Conservation (phyloP, 2,888 invertebrate species). For the Tridacna gigas region DNA sequence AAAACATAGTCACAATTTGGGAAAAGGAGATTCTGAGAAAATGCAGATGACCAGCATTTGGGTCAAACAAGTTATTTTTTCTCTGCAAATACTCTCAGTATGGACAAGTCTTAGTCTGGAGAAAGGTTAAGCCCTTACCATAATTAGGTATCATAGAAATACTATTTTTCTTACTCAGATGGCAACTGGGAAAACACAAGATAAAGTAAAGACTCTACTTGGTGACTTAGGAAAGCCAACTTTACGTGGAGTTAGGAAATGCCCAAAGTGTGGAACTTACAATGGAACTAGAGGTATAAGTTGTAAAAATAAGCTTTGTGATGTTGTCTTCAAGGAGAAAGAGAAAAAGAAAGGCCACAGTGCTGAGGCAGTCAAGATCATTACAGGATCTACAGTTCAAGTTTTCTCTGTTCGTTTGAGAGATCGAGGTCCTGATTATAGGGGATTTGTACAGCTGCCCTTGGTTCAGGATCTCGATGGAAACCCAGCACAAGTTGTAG, state of each 20-base stretch:
- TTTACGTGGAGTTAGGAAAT: slow-evolving; percentile 90
- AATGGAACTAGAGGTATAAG: slow-evolving; percentile 91
- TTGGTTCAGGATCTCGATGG: slow-evolving; percentile 83
- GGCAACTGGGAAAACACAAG: slow-evolving; percentile 64
- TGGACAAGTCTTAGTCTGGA: no score
- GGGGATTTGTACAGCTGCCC: slow-evolving; percentile 90
- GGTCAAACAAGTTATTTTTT: no score
- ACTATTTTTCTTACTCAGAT: background rate
- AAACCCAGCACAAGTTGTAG: slow-evolving; percentile 81
- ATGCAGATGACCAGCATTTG: no score
- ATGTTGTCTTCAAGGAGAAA: slow-evolving; percentile 88
- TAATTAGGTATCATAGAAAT: no score
- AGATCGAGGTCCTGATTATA: slow-evolving; percentile 89
- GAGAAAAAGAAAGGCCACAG: slow-evolving; percentile 86
- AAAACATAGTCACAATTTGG: no score
- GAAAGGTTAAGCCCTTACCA: no score
- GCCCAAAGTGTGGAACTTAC: slow-evolving; percentile 90
- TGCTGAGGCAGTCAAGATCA: slow-evolving; percentile 89
- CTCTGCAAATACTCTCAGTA: no score
- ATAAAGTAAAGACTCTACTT: slow-evolving; percentile 83
- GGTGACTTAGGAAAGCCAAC: slow-evolving; percentile 89
- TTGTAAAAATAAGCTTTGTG: slow-evolving; percentile 90
- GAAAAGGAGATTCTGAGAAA: no score
- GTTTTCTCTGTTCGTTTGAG: slow-evolving; percentile 89
- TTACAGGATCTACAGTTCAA: slow-evolving; percentile 87